Evolutionary conservation across 2,888 invertebrate species (phyloP).

Genomic region (Coremacera marginata): DNA sequence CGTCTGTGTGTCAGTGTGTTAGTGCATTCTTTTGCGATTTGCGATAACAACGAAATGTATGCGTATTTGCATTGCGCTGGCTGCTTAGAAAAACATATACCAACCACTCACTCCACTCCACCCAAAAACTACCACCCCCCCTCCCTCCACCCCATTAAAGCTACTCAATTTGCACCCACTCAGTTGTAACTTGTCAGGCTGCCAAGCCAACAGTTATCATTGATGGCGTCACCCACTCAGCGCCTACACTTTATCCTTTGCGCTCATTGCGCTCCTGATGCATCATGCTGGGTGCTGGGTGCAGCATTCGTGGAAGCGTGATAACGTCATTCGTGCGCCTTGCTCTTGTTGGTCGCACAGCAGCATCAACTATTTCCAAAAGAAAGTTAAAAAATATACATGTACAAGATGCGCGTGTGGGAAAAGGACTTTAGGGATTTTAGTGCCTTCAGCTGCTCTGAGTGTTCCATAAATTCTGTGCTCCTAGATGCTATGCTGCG

Average conservation of each 20-base stretch:
- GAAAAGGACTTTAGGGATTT: too few species aligned
- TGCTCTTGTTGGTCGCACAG: too few species aligned
- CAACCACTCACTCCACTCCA: background rate
- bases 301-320: too few species aligned
- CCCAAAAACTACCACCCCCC: background rate
- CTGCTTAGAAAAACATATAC: background rate
- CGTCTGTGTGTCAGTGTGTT: slow-evolving; percentile 39
- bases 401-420: too few species aligned
- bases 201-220: background rate
- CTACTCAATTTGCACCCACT: background rate
- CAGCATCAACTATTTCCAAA: too few species aligned
- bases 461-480: too few species aligned
- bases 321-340: too few species aligned
- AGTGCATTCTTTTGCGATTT: slow-evolving; percentile 49
- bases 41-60: background rate
- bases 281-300: too few species aligned
- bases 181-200: background rate
- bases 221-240: background rate
- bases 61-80: background rate
- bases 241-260: background rate
- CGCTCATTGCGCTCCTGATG: background rate
- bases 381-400: too few species aligned
- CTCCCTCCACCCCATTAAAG: background rate
- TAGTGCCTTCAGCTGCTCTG: too few species aligned
- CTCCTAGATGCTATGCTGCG: too few species aligned